Conservation (phyloP, 2,797 vertebrate species). For the Gymnothorax reevesii region DNA sequence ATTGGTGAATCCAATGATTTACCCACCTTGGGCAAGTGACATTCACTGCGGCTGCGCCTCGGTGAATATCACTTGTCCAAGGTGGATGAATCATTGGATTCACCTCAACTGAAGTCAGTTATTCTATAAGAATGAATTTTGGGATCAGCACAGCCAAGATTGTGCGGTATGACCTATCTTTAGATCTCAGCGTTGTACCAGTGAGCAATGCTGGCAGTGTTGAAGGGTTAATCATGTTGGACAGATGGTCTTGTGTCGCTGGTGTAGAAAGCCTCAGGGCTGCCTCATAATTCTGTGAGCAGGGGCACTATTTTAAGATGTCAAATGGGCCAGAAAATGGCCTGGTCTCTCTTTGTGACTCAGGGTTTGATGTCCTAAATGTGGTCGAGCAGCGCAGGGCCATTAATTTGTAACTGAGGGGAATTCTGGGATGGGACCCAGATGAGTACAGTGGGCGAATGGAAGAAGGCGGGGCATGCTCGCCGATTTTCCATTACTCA, state of each 20-base stretch:
- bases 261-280: background rate
- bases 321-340: background rate
- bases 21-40: too few species aligned
- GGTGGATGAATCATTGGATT: too few species aligned
- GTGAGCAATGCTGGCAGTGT: background rate
- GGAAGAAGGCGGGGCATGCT: background rate
- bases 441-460: background rate
- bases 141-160: background rate
- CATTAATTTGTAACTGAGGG: background rate
- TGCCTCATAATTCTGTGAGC: background rate
- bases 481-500: background rate
- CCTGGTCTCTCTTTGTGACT: background rate
- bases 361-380: background rate
- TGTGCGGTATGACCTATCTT: background rate
- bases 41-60: too few species aligned
- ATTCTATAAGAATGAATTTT: background rate
- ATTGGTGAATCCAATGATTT: too few species aligned
- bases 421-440: background rate
- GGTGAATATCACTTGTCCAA: too few species aligned
- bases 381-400: background rate
- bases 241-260: background rate
- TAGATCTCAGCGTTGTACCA: background rate
- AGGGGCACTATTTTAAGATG: constrained; percentile 2
- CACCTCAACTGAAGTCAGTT: background rate
- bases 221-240: background rate